phyloP scores from a whole-genome alignment of 2,797 vertebrate species.

The Macropus fuliginosus region DNA sequence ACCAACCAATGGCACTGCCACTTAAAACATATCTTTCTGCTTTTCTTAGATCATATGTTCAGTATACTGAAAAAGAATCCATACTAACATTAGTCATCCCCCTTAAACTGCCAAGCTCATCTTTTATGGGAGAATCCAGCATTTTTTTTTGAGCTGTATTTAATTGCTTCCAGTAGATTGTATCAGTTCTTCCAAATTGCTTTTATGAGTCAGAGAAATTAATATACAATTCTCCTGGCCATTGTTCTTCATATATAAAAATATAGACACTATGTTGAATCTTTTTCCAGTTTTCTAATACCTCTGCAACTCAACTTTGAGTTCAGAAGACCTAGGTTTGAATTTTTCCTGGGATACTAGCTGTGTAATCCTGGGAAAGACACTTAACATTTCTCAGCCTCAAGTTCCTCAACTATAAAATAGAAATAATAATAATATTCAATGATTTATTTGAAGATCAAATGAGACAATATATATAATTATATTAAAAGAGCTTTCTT shows the following conservation, averaged over 20 bases:
- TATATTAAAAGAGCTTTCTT: neutral
- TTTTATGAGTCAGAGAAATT: neutral
- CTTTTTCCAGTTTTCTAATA: neutral
- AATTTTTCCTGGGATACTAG: neutral
- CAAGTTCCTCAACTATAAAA: neutral
- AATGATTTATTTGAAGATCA: neutral
- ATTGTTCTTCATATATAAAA: neutral
- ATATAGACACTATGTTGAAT: neutral
- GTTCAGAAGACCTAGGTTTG: neutral
- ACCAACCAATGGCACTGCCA: neutral
- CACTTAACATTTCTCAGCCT: neutral
- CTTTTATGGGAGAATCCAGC: neutral
- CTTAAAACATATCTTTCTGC: neutral
- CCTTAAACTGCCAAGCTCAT: neutral
- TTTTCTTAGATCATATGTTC: neutral
- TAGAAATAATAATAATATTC: neutral
- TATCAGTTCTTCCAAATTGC: neutral
- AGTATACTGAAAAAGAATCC: neutral
- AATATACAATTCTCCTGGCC: neutral
- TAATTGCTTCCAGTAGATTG: neutral
- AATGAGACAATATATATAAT: neutral
- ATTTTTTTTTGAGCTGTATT: neutral
- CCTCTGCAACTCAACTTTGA: neutral
- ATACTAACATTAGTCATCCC: neutral
- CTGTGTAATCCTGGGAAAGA: neutral